Percentiles rank a stretch among this genome's conserved stretches.
Evolutionary conservation across 2,113 vertebrate species (phyloP).

Genomic region (Lophochroa leadbeateri): DNA sequence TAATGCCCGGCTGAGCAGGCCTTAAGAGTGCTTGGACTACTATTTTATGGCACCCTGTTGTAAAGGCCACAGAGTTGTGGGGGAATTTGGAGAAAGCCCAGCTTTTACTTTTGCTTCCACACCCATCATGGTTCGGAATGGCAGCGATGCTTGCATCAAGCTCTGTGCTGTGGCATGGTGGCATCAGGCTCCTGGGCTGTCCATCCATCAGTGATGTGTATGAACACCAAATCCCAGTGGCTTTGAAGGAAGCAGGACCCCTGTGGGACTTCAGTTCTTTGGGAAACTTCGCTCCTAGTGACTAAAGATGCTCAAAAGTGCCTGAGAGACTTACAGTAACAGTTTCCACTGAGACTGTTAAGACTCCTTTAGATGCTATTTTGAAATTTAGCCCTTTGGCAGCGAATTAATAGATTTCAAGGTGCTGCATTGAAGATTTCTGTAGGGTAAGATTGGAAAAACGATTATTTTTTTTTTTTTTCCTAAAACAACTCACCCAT

Average conservation of each 20-base stretch:
- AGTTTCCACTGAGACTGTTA: not conserved
- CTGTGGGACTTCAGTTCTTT: fast-evolving
- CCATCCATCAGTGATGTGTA: not conserved
- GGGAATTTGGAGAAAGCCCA: too few species aligned
- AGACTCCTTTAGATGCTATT: not conserved
- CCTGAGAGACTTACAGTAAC: fast-evolving
- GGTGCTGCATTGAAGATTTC: not conserved
- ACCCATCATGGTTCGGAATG: too few species aligned
- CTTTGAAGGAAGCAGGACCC: not conserved
- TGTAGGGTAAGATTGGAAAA: not conserved
- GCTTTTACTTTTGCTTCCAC: not conserved
- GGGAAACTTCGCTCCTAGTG: not conserved
- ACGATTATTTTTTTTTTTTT: not conserved
- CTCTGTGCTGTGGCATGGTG: not conserved
- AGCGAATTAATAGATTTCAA: not conserved
- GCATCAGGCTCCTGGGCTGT: not conserved
- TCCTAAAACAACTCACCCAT: not conserved
- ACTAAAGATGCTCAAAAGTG: not conserved
- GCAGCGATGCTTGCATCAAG: fast-evolving
- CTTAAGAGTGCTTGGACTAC: fast-evolving
- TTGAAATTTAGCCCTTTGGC: not conserved
- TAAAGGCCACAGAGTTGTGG: not conserved
- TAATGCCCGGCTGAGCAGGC: not conserved
- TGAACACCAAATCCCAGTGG: fast-evolving
- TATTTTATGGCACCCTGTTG: too few species aligned